Evolutionary conservation across 2,797 vertebrate species (phyloP).

Genomic region (Parauchenoglanis ngamensis): DNA sequence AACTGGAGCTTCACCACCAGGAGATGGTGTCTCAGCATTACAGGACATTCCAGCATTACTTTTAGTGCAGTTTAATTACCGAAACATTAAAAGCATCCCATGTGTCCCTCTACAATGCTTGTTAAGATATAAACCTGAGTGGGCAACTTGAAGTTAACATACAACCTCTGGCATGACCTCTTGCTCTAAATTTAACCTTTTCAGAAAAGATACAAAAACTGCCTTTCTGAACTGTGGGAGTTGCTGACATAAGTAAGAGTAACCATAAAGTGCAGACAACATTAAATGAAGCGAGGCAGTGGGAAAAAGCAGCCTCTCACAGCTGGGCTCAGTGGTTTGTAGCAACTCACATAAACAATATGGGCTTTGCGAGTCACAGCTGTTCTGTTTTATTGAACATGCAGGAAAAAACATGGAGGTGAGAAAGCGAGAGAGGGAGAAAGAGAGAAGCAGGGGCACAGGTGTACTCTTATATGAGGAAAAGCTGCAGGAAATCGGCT

Average conservation of each 20-base stretch:
- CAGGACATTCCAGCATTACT: background rate
- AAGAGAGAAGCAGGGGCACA: constrained; percentile 18
- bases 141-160: background rate
- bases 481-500: constrained; percentile 32
- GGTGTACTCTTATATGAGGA: constrained; percentile 6
- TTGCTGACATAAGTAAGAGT: constrained; percentile 56
- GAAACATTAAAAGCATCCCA: background rate
- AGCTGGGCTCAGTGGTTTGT: constrained; percentile 31
- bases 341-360: constrained; percentile 40
- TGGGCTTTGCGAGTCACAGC: constrained; percentile 32
- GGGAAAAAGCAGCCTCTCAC: constrained; percentile 25
- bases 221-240: constrained; percentile 30
- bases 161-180: constrained; percentile 3
- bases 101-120: background rate
- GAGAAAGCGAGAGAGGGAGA: background rate
- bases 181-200: constrained; percentile 43
- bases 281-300: constrained; percentile 23
- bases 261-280: constrained; percentile 24
- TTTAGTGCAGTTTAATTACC: background rate
- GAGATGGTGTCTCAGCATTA: background rate
- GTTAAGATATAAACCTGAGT: constrained; percentile 11
- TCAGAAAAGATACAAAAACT: constrained; percentile 23
- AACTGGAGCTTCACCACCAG: background rate
- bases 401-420: constrained; percentile 12
- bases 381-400: constrained; percentile 39